A percentile compares a stretch with the other conserved stretches of the same genome.
Conservation (phyloP, 2,888 invertebrate species). For the Escarpia spicata region DNA sequence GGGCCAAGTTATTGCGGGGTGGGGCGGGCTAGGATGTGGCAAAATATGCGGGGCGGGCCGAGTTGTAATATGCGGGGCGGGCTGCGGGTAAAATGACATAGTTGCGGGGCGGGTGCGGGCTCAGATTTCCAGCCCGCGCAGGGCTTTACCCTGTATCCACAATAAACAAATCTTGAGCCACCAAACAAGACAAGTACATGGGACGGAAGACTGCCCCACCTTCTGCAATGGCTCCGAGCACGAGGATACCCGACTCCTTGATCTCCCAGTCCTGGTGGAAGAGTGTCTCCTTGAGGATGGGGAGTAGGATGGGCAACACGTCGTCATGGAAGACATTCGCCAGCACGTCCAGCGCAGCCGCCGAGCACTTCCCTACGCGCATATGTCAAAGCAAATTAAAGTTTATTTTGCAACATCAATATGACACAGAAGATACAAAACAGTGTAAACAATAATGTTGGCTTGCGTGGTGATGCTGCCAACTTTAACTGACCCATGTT, state of each 20-base stretch:
- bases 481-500: no score
- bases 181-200: not conserved
- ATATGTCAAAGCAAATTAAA: constrained; percentile 19
- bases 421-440: not conserved
- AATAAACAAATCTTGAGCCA: not conserved
- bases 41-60: no score
- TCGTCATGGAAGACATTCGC: constrained; percentile 97
- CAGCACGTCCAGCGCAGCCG: constrained; percentile 95
- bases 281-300: constrained; percentile 94
- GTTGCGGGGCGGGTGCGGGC: no score
- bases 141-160: not conserved
- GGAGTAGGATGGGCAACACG: constrained; percentile 90
- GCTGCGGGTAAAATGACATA: no score
- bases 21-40: no score
- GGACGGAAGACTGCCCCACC: constrained; percentile 55
- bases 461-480: no score
- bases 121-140: no score
- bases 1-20: no score
- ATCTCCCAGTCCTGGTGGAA: constrained; percentile 97
- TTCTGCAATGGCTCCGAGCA: constrained; percentile 88
- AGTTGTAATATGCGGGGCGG: no score
- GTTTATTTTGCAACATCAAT: not conserved
- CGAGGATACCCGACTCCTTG: constrained; percentile 92
- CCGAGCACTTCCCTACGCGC: constrained; percentile 89
- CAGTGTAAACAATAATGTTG: no score